A percentile compares a stretch with the other conserved stretches of the same genome.
Evolutionary conservation across 92 coral and sea anemone species (phyloP).

Genomic region (Palythoa grandis): DNA sequence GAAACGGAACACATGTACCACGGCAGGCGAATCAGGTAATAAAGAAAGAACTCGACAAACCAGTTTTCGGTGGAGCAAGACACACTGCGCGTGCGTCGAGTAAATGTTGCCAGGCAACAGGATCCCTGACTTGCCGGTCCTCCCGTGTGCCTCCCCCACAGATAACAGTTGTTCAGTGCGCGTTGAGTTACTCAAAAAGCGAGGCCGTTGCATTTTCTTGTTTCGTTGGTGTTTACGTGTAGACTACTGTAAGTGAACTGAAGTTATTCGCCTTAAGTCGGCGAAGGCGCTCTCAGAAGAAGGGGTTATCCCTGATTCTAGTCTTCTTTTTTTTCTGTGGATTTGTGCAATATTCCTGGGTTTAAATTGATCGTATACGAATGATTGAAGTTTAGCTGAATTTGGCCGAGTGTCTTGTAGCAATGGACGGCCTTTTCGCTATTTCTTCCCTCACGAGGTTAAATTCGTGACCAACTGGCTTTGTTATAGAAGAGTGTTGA

Average conservation of each 20-base stretch:
- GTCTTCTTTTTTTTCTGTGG: background rate
- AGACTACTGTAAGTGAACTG: conserved; percentile 25
- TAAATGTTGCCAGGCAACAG: conserved; percentile 34
- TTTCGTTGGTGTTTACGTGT: conserved; percentile 13
- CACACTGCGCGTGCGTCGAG: conserved; percentile 14
- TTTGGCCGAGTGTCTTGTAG: conserved; percentile 91
- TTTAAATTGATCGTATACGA: conserved; percentile 14
- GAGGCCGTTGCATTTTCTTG: conserved; percentile 22
- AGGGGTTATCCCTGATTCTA: conserved; percentile 45
- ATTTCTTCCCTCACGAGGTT: conserved; percentile 24
- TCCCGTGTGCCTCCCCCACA: conserved; percentile 73
- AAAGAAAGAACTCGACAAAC: conserved; percentile 29
- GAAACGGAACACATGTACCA: conserved; percentile 1
- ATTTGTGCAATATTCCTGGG: conserved; percentile 1
- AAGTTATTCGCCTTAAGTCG: conserved; percentile 14
- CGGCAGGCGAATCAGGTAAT: conserved; percentile 39
- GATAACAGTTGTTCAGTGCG: conserved; percentile 57
- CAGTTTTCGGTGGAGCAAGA: conserved; percentile 15
- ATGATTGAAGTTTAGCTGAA: conserved; percentile 23
- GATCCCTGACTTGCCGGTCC: conserved; percentile 38
- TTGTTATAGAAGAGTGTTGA: conserved; percentile 2
- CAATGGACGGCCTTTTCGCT: conserved; percentile 89
- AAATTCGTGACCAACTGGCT: conserved; percentile 29
- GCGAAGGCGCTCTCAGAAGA: conserved; percentile 35
- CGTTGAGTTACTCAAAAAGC: conserved; percentile 9